phyloP scores from a whole-genome alignment of 2,113 vertebrate species.

The Laticauda colubrina region DNA sequence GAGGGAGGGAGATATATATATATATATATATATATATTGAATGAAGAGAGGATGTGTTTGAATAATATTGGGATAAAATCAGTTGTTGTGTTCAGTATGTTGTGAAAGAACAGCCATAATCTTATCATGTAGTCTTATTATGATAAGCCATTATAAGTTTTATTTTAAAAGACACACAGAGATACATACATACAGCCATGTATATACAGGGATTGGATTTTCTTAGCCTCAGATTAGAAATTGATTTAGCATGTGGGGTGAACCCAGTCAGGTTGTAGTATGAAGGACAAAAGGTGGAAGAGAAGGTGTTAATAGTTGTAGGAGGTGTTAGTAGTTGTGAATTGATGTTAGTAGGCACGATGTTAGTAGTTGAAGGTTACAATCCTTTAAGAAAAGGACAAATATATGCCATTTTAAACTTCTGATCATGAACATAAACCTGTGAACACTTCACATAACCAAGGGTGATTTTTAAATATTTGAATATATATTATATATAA shows the following conservation, averaged over 20 bases:
- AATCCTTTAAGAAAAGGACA: neutral
- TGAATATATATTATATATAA: slow-evolving; percentile 1
- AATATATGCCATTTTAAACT: neutral
- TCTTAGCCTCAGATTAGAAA: neutral
- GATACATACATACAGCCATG: neutral
- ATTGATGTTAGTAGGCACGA: neutral
- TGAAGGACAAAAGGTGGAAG: neutral
- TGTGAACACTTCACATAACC: neutral
- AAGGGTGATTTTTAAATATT: neutral
- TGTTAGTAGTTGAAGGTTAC: neutral
- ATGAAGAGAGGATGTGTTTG: neutral
- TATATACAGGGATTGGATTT: neutral
- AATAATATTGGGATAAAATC: neutral
- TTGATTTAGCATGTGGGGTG: neutral
- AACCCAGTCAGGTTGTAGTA: neutral
- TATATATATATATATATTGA: slow-evolving; percentile 1
- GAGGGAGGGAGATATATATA: neutral
- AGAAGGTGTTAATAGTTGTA: neutral
- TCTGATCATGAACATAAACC: neutral
- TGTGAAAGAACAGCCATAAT: neutral
- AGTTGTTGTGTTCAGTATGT: neutral
- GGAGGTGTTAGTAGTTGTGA: neutral
- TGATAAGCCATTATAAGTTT: neutral
- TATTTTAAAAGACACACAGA: neutral
- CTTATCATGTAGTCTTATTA: neutral